Evolutionary conservation across 1,140 invertebrate genomes (phyloP), one percentile per base, ranked within the genome.

Genomic region (Aricia agestis): DNA sequence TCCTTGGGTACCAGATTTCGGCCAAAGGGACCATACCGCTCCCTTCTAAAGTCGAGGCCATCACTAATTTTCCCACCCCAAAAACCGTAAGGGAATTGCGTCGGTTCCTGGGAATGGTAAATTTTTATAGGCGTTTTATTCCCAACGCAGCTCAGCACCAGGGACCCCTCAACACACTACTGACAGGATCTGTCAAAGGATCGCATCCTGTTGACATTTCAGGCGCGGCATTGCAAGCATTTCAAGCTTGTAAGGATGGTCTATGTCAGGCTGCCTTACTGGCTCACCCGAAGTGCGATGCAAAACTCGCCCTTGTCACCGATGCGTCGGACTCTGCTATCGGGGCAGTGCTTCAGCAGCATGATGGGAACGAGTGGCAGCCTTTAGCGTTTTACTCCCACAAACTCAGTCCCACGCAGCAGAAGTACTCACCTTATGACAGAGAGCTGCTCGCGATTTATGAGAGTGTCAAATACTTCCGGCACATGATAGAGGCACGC

Each of bases 81-180:
- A 68, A 58, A n/a, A 68, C 41, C 0, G 42, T 68, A n/a, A 52
- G 19, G 19, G 67, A 68, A 25, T 42, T 68, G 15, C n/a, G 67
- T 25, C 41, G 67, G 9, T 68, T 68, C 42, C 52, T 68, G 45
- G 67, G 67, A 2, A 68, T 68, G 67, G 15, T 68, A 52, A 68
- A 68, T 57, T 68, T 68, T 57, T 68, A 68, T 17, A 4, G 67
- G 3, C 41, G 67, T 3, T 68, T 68, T 19, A 57, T 68, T 6
- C 67, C 67, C 11, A 68, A 68, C 1, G 67, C 67, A 3, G 67
- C 67, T 2, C n/a, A 18, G 57, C 15, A 31, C 17, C 67, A 68
- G 45, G 67, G 36, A 2, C 67, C 67, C 1, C 67, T 68, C n/a
- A 58, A 68, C 17, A 42, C 42, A 11, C 42, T 45, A 13, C 42